These are phyloP conservation scores for Corbicula japonica DNA, from an alignment of 2,888 invertebrate genomes.

Conservation along the genomic window DNA sequence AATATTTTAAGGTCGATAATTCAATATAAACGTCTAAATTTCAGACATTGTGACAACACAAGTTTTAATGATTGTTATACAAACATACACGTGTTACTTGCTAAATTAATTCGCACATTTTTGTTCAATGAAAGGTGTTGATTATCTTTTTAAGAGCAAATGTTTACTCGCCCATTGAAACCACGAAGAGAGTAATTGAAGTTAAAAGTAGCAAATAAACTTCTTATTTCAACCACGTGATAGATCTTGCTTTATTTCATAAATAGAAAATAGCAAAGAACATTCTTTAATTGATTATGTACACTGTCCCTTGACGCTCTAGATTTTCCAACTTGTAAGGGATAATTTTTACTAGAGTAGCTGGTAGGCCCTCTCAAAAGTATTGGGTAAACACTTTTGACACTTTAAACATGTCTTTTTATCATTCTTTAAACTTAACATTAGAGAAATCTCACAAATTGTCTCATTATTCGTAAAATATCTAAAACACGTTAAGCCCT, in stretches of 20 bases:
- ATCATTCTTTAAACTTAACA: constrained; percentile 24
- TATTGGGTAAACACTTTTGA: constrained; percentile 35
- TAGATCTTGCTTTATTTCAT: constrained; percentile 18
- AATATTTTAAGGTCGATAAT: neutral
- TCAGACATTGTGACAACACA: neutral
- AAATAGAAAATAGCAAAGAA: constrained; percentile 14
- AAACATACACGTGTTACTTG: constrained; percentile 21
- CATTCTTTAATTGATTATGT: constrained; percentile 22
- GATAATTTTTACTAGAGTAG: constrained; percentile 16
- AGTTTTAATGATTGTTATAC: constrained; percentile 7
- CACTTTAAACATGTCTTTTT: constrained; percentile 39
- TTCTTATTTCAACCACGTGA: constrained; percentile 4
- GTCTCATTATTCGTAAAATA: constrained; percentile 13
- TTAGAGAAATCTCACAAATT: constrained; percentile 10
- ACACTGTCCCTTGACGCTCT: constrained; percentile 8
- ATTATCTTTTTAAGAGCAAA: constrained; percentile 14
- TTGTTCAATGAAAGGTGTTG: constrained; percentile 6
- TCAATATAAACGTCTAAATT: constrained; percentile 5
- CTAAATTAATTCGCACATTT: constrained; percentile 5
- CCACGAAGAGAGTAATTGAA: constrained; percentile 8
- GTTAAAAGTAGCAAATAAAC: constrained; percentile 10
- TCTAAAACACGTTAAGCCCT: constrained; percentile 13
- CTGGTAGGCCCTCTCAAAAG: constrained; percentile 26
- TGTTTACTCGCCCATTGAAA: constrained; percentile 32
- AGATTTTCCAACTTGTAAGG: constrained; percentile 10